These are phyloP conservation scores for Cataglyphis rosenhaueri DNA, from an alignment of 2,888 invertebrate species.

Conservation along the genomic window DNA sequence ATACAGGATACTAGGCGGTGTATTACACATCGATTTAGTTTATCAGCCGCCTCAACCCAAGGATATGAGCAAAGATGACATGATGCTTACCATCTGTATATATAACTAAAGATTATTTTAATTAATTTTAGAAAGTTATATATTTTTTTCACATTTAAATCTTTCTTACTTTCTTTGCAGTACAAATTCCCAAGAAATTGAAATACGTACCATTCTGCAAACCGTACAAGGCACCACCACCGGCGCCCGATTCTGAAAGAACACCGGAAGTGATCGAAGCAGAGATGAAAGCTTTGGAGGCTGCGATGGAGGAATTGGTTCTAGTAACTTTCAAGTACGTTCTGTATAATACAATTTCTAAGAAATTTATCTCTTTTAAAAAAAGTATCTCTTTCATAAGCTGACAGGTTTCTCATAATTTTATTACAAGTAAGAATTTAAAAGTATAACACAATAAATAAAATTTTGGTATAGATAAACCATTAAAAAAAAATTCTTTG, in stretches of 20 bases:
- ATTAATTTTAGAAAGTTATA: not conserved
- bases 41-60: slow-evolving; percentile 93
- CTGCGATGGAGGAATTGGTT: slow-evolving; percentile 91
- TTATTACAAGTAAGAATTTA: not conserved
- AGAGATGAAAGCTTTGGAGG: slow-evolving; percentile 91
- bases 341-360: not conserved
- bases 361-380: not conserved
- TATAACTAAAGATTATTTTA: slow-evolving; percentile 78
- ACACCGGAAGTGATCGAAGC: slow-evolving; percentile 93
- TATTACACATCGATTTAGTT: slow-evolving; percentile 91
- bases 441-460: not conserved
- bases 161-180: slow-evolving; percentile 82
- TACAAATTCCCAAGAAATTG: slow-evolving; percentile 88
- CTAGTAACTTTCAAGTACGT: slow-evolving; percentile 89
- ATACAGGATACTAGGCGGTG: slow-evolving; percentile 91
- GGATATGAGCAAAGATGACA: slow-evolving; percentile 85
- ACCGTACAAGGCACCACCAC: slow-evolving; percentile 89
- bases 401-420: not conserved
- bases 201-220: slow-evolving; percentile 88
- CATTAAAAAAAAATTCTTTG: not conserved
- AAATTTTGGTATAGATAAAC: not conserved
- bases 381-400: not conserved
- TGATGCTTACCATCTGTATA: slow-evolving; percentile 87
- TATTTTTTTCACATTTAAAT: not conserved
- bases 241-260: slow-evolving; percentile 89